Conservation (phyloP, 2,888 invertebrate genomes). For the Sarcophaga variegata region DNA sequence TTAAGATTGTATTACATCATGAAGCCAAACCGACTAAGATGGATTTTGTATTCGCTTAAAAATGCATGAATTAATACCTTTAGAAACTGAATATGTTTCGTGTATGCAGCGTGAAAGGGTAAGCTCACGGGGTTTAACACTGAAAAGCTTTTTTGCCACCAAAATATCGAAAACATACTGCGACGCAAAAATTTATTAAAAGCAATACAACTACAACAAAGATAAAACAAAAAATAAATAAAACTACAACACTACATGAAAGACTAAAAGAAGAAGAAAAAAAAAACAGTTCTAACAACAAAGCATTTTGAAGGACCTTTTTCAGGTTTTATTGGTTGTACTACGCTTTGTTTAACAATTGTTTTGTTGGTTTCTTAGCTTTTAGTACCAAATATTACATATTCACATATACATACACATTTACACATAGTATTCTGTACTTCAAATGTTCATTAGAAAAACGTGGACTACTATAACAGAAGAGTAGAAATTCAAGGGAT, state of each 20-base stretch:
- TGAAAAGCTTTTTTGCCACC: constrained; percentile 50
- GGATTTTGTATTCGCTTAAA: too few species aligned
- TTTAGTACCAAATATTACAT: constrained; percentile 27
- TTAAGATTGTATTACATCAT: too few species aligned
- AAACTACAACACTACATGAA: neutral
- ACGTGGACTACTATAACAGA: neutral
- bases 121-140: constrained; percentile 29
- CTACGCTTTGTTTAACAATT: neutral
- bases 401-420: neutral
- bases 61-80: neutral
- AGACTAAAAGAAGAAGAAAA: constrained; percentile 1
- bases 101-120: constrained; percentile 9
- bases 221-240: constrained; percentile 2
- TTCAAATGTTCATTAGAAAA: constrained; percentile 49
- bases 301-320: constrained; percentile 54
- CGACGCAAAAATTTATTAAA: constrained; percentile 43
- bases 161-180: constrained; percentile 40
- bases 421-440: neutral
- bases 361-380: constrained; percentile 26
- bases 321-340: constrained; percentile 26
- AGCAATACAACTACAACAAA: neutral
- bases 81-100: neutral
- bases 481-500: constrained; percentile 24
- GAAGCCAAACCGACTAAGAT: too few species aligned
- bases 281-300: neutral